Percentiles rank a stretch among this genome's conserved stretches.
phyloP scores from a whole-genome alignment of 1,140 invertebrate species.

The Oryctes rhinoceros region DNA sequence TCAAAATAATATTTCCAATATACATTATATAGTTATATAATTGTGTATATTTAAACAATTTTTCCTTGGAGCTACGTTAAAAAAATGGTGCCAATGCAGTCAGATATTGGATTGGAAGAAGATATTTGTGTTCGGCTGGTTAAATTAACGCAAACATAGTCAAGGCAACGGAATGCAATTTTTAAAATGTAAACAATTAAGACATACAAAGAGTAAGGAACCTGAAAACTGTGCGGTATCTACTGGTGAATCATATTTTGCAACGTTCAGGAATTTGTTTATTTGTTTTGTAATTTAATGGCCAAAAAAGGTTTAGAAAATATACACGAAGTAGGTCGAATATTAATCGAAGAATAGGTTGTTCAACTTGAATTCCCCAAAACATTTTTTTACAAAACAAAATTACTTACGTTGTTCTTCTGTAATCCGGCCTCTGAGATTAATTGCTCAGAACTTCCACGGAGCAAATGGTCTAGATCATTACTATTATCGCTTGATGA shows the following conservation, averaged over 20 bases:
- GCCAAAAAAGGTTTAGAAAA: background rate
- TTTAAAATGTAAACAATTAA: slow-evolving; percentile 22
- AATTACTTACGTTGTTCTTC: slow-evolving; percentile 65
- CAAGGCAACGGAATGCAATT: slow-evolving; percentile 13
- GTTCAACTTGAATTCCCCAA: background rate
- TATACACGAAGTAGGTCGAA: background rate
- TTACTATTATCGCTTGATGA: slow-evolving; percentile 69
- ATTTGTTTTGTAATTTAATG: no score
- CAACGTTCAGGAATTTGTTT: no score
- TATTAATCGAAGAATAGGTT: background rate
- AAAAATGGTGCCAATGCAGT: no score
- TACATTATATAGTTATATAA: no score
- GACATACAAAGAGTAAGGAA: background rate
- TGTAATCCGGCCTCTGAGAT: slow-evolving; percentile 46
- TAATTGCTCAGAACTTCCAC: slow-evolving; percentile 78
- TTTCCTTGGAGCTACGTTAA: no score
- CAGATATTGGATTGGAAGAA: background rate
- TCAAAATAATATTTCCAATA: no score
- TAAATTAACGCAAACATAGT: background rate
- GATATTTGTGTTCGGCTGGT: background rate
- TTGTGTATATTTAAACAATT: no score
- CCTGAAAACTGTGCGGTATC: background rate
- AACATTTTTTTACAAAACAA: no score
- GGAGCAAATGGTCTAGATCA: slow-evolving; percentile 75
- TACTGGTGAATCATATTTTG: background rate